Evolutionary conservation across 1,140 invertebrate genomes (phyloP).

Genomic region (Gerris buenoi): DNA sequence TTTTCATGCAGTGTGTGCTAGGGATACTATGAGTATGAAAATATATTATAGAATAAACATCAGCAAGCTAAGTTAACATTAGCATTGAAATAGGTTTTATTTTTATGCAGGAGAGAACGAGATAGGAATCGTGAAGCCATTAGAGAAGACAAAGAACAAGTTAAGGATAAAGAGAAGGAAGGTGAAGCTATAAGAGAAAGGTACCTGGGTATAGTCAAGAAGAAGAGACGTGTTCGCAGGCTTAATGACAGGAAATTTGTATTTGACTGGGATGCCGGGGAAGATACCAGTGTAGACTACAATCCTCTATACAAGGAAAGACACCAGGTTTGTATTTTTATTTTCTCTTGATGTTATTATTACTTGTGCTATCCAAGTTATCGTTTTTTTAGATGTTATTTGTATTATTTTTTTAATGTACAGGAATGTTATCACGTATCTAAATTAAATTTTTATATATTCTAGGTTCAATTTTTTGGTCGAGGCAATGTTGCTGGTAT

Average conservation of each 20-base stretch:
- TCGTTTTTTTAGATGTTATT: too few species aligned
- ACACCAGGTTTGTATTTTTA: slow-evolving; percentile 56
- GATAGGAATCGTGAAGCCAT: slow-evolving; percentile 25
- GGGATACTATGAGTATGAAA: too few species aligned
- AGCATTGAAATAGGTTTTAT: too few species aligned
- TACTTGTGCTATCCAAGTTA: neutral
- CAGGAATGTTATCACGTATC: too few species aligned
- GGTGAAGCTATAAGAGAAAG: slow-evolving; percentile 85
- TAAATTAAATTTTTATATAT: too few species aligned
- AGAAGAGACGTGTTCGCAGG: slow-evolving; percentile 77
- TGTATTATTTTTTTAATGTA: too few species aligned
- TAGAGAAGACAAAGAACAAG: slow-evolving; percentile 37
- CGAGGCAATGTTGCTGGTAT: slow-evolving; percentile 95
- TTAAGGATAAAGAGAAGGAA: slow-evolving; percentile 79
- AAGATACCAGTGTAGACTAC: slow-evolving; percentile 96
- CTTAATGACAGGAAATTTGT: slow-evolving; percentile 98
- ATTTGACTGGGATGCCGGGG: slow-evolving; percentile 98
- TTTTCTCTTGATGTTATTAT: too few species aligned
- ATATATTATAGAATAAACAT: too few species aligned
- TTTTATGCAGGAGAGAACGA: neutral
- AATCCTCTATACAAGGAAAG: slow-evolving; percentile 92
- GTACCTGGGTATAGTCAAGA: slow-evolving; percentile 88
- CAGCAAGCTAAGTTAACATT: too few species aligned
- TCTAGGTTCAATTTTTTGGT: slow-evolving; percentile 82
- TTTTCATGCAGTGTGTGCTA: too few species aligned